Evolutionary conservation across 2,888 invertebrate species (phyloP).

Genomic region (Lasioglossum zephyrum): DNA sequence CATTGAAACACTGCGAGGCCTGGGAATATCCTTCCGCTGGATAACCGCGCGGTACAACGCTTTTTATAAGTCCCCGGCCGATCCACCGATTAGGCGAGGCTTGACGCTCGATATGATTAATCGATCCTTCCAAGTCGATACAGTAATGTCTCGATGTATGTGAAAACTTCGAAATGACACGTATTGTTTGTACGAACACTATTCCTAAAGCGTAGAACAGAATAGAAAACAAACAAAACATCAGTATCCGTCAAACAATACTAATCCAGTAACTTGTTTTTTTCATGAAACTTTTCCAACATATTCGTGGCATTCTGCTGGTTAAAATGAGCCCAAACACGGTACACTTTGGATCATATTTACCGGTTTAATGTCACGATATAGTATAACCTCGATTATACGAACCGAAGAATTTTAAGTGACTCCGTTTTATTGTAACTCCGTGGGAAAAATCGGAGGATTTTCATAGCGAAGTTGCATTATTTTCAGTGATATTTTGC

Average conservation of each 20-base stretch:
- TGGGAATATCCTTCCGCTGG: constrained; percentile 60
- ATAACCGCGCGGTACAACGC: constrained; percentile 70
- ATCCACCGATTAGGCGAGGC: constrained; percentile 57
- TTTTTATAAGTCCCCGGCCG: constrained; percentile 72
- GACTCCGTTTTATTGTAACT: too few species aligned
- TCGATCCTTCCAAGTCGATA: constrained; percentile 49
- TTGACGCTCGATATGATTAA: constrained; percentile 75
- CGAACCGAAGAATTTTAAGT: neutral
- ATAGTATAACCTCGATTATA: neutral
- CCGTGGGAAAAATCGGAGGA: too few species aligned
- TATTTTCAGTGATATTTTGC: neutral
- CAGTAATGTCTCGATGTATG: neutral
- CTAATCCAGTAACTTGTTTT: neutral
- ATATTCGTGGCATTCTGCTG: neutral
- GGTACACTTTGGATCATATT: neutral
- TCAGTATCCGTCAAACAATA: neutral
- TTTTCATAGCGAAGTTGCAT: too few species aligned
- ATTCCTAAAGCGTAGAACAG: neutral
- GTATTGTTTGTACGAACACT: neutral
- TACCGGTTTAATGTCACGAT: neutral
- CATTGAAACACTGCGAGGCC: constrained; percentile 67
- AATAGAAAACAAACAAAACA: neutral
- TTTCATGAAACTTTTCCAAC: neutral
- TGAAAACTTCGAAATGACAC: neutral
- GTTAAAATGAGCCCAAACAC: neutral